Base-by-base conservation (phyloP, 1,140 invertebrate genomes). In the Drosophila bifasciata region DNA sequence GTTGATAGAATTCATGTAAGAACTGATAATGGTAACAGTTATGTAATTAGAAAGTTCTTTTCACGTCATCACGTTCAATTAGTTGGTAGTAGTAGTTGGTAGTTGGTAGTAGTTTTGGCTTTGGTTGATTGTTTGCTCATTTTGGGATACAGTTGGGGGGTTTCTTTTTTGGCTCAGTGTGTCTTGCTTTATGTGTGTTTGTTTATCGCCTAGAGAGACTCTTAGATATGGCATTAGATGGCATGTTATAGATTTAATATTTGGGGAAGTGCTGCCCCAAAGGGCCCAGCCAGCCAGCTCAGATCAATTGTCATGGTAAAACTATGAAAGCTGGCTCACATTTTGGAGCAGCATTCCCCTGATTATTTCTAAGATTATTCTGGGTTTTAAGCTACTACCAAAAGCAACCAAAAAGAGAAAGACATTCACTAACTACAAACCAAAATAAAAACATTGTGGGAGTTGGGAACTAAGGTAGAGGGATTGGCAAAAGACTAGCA, bases 1-100 rank as follows among this genome's bases (percentile, higher is more conserved):
- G 73, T 85, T 79, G 73, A 86, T 90, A 90, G 79, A 90, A 88
- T 88, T 89, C 83, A 88, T 83, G 84, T 83, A 81, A 90, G 81
- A 90, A 88, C 83, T 88, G 83, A 88, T 90, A 89, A 80, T 76
- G 77, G 76, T 85, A 77, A 85, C 71, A 77, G 63, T 84, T 77
- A 81, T 72, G 71, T 71, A 73, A 89, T 89, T 89, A 85, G 86
- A 79, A 80, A 78, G 67, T 44, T 76, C 53, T 52, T 76, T 88
- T 59, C 56, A 88, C 75, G 45, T 70, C 58, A 74, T 64, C 69
- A 73, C 45, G 67, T 68, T 45, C 36, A 23, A 59, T 48, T 53
- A 53, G 32, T 13, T 13, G 32, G 32, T 36, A 36, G 32, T 32
- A 36, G 8, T 13, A 13, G 11, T 11, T 11, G 23, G 44, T 32